Percentiles rank a stretch among this genome's conserved stretches.
These are phyloP conservation scores for Tiliacea aurago DNA, from an alignment of 2,888 invertebrate genomes.

Conservation along the genomic window DNA sequence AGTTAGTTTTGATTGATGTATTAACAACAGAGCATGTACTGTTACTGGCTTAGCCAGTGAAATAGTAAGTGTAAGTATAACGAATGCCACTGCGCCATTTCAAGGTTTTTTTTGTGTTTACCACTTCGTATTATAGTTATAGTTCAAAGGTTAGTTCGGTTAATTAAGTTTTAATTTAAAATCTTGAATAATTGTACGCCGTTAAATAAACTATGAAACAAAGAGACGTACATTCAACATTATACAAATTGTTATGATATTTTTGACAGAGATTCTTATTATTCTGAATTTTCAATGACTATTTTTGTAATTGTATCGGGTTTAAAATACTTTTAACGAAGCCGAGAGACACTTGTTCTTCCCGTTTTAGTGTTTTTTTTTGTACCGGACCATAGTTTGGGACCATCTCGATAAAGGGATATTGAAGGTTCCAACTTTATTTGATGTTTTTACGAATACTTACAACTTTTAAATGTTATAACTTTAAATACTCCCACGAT, in stretches of 20 bases:
- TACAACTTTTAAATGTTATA: background rate
- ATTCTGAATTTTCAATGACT: background rate
- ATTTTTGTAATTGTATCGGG: background rate
- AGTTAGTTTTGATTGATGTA: no score
- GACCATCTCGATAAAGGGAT: background rate
- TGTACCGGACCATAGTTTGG: no score
- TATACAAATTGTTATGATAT: background rate
- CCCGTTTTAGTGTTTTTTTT: background rate
- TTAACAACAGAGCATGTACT: background rate
- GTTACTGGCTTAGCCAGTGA: conserved; percentile 63
- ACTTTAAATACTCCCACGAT: background rate
- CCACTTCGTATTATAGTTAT: conserved; percentile 36
- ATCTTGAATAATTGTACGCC: background rate
- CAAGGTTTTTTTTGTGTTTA: conserved; percentile 68
- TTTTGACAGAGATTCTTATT: background rate
- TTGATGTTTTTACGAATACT: background rate
- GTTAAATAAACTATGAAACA: background rate
- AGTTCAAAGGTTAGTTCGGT: conserved; percentile 34
- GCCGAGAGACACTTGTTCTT: background rate
- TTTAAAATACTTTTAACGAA: background rate
- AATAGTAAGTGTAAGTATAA: conserved; percentile 66
- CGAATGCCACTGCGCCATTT: conserved; percentile 64
- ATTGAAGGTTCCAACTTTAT: background rate
- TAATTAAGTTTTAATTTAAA: conserved; percentile 24
- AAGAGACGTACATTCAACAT: background rate